phyloP scores from a whole-genome alignment of 1,140 invertebrate genomes.

The Condylostylus longicornis region DNA sequence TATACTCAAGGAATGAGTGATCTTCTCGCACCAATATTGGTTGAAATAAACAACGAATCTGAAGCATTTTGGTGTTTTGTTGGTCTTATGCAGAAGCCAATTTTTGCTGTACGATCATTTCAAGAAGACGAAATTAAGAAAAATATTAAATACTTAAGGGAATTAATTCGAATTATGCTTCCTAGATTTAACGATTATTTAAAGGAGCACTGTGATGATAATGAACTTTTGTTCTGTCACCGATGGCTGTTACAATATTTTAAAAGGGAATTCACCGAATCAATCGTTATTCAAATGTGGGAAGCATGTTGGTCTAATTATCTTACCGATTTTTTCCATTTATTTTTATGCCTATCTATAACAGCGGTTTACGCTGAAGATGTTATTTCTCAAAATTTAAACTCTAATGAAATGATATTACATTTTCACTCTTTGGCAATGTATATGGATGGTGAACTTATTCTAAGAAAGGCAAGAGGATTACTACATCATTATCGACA shows the following conservation, averaged over 20 bases:
- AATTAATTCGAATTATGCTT: conserved; percentile 73
- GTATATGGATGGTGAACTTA: conserved; percentile 88
- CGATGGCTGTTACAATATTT: conserved; percentile 87
- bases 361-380: conserved; percentile 84
- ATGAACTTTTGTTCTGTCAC: conserved; percentile 81
- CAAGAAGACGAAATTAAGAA: conserved; percentile 88
- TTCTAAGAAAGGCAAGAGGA: conserved; percentile 80
- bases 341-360: conserved; percentile 81
- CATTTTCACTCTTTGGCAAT: conserved; percentile 89
- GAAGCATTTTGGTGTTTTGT: conserved; percentile 91
- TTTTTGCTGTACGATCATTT: conserved; percentile 86
- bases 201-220: conserved; percentile 62
- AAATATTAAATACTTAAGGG: conserved; percentile 73
- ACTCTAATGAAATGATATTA: conserved; percentile 83
- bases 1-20: conserved; percentile 90
- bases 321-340: conserved; percentile 81
- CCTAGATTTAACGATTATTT: conserved; percentile 77
- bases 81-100: conserved; percentile 77
- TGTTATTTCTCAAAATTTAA: conserved; percentile 73
- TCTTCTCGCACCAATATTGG: conserved; percentile 70
- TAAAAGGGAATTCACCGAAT: conserved; percentile 77
- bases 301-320: conserved; percentile 91
- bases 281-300: conserved; percentile 77
- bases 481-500: conserved; percentile 78
- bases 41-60: conserved; percentile 73